Evolutionary conservation across 2,113 vertebrate species (phyloP).

Genomic region (Spea bombifrons): DNA sequence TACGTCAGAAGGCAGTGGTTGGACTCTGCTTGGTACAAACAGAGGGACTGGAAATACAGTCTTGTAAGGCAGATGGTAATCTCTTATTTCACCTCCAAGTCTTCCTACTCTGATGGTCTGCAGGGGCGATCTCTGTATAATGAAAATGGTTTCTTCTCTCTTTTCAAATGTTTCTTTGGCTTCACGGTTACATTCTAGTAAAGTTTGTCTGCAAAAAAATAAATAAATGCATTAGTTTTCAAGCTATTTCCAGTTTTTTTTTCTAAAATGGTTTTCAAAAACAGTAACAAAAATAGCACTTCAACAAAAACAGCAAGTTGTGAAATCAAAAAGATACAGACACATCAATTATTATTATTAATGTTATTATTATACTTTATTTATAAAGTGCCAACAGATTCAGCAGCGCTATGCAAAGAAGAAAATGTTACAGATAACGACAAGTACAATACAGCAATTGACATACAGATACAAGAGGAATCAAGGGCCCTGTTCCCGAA

Average conservation of each 20-base stretch:
- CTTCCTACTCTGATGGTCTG: conserved; percentile 1
- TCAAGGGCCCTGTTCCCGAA: no score
- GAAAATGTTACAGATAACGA: no score
- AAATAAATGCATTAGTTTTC: neutral
- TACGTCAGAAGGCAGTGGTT: neutral
- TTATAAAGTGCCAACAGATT: no score
- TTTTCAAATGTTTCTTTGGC: conserved; percentile 5
- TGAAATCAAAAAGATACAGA: no score
- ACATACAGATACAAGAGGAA: no score
- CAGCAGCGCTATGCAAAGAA: no score
- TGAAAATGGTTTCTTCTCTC: conserved; percentile 6
- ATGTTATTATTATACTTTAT: no score
- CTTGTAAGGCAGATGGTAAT: conserved; percentile 12
- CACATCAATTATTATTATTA: no score
- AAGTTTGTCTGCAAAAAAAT: neutral
- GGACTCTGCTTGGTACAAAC: conserved; percentile 13
- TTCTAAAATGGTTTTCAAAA: no score
- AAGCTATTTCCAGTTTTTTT: neutral
- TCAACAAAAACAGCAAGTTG: no score
- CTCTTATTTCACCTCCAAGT: neutral
- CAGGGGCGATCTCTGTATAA: conserved; percentile 22
- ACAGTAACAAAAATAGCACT: no score
- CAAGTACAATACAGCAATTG: no score
- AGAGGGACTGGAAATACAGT: conserved; percentile 7
- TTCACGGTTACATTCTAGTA: conserved; percentile 8